Evolutionary conservation across 2,888 invertebrate species (phyloP), one percentile per base, ranked within the genome.

Genomic region (Synanthedon tipuliformis): DNA sequence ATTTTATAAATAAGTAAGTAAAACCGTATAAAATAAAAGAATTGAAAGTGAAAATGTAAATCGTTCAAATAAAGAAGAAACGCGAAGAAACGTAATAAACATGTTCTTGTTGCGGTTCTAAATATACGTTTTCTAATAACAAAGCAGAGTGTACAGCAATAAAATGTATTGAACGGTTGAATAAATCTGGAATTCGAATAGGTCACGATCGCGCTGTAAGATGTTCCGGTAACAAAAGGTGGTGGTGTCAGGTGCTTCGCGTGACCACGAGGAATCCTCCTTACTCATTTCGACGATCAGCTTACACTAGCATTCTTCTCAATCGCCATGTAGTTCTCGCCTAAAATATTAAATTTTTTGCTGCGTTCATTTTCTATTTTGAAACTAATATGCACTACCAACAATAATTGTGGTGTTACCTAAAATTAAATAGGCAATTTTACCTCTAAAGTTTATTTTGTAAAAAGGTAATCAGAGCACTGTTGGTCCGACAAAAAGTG

Each of bases 211-310:
- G 68, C 61, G 66, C 55, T 58, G 62, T 45, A 45, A 45, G 45
- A 45, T n/a, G 45, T 45, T 45, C 45, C 12, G 13, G n/a, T 66
- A 75, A 79, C 75, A 79, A 80, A 75, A 66, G 68, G 45, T 45
- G 45, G 62, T 66, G 69, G 67, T 71, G 73, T 80, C 81, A 78
- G 75, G 77, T 78, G 71, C 69, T 72, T 78, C 69, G 79, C 79
- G 81, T 82, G 81, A 80, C 75, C 77, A 75, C 75, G 74, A 66
- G 63, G 72, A 71, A 70, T 68, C 74, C 66, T 68, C 70, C 66
- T 75, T 71, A 74, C 73, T 81, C 75, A 76, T 73, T 77, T 73
- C 71, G 69, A 65, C 69, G 75, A 81, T 84, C 82, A 70, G 63
- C 71, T 82, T 81, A 81, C 82, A 64, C 68, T 15, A 64, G 68